Conservation (phyloP, 2,113 vertebrate genomes). For the Bucco capensis region DNA sequence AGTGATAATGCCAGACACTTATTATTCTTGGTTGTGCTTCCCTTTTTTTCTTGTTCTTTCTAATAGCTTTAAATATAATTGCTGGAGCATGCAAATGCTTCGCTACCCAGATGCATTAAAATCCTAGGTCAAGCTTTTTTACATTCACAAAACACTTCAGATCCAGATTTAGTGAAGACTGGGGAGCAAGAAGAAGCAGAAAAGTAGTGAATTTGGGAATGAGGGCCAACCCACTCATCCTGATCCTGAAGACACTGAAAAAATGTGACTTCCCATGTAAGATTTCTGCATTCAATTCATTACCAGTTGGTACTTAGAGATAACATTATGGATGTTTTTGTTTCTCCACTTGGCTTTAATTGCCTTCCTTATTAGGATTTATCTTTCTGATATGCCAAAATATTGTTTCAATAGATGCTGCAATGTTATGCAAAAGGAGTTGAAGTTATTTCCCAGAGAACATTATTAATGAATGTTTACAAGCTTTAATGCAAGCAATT, state of each 20-base stretch:
- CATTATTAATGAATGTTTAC: conserved; percentile 71
- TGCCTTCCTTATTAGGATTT: conserved; percentile 66
- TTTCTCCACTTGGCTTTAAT: conserved; percentile 66
- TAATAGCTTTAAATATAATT: conserved; percentile 24
- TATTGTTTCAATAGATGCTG: conserved; percentile 63
- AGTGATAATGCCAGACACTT: not conserved
- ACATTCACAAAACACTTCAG: not conserved
- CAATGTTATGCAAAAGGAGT: conserved; percentile 35
- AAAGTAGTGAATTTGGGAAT: conserved; percentile 11
- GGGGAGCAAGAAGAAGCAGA: conserved; percentile 14
- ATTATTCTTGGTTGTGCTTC: not conserved
- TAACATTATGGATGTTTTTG: conserved; percentile 64
- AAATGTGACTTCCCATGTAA: conserved; percentile 5
- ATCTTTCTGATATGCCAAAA: conserved; percentile 67
- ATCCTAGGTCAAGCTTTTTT: conserved; percentile 38
- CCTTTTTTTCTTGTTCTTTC: not conserved
- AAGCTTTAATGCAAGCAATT: conserved; percentile 54
- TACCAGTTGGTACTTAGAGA: conserved; percentile 54
- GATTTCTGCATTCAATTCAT: conserved; percentile 36
- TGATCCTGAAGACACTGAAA: conserved; percentile 17
- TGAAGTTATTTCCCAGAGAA: conserved; percentile 60
- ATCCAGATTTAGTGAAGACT: conserved; percentile 20
- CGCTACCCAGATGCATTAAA: not conserved
- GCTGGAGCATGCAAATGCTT: not conserved
- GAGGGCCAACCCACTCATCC: not conserved